Conservation (phyloP, 2,797 vertebrate genomes). For the Gymnoscopelus braueri region DNA sequence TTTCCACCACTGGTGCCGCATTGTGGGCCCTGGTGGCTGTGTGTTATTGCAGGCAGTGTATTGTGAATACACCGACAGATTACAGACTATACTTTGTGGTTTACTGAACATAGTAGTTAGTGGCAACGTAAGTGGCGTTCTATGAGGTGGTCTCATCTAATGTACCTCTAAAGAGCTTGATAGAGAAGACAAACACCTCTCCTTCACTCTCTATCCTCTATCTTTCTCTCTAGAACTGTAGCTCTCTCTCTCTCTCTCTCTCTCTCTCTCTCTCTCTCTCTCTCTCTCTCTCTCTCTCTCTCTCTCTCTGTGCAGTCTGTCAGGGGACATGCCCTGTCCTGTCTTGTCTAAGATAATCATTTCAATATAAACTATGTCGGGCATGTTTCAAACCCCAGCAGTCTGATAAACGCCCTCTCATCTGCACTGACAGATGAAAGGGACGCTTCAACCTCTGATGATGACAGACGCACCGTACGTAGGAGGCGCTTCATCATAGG, state of each 20-base stretch:
- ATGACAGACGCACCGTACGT: conserved; percentile 68
- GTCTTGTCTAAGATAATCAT: conserved; percentile 72
- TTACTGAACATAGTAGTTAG: conserved; percentile 49
- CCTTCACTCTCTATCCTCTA: conserved; percentile 12
- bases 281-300: conserved; percentile 7
- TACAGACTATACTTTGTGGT: conserved; percentile 46
- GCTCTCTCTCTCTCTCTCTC: conserved; percentile 9
- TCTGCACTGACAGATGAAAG: conserved; percentile 66
- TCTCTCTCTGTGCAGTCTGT: conserved; percentile 11
- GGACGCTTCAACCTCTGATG: conserved; percentile 49
- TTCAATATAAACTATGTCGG: conserved; percentile 78
- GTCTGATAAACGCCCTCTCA: conserved; percentile 69
- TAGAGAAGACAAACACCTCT: conserved; percentile 46
- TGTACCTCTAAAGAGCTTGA: conserved; percentile 42
- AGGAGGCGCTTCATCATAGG: conserved; percentile 53
- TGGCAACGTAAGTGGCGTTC: conserved; percentile 31
- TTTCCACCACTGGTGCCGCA: not conserved
- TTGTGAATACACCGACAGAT: conserved; percentile 31
- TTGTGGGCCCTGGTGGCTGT: conserved; percentile 21
- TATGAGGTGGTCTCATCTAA: conserved; percentile 64
- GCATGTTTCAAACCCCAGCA: conserved; percentile 64
- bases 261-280: conserved; percentile 22
- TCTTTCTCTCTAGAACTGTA: not conserved
- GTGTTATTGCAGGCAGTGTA: conserved; percentile 36
- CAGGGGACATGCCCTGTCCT: conserved; percentile 57